A percentile compares a stretch with the other conserved stretches of the same genome.
Evolutionary conservation across 2,888 invertebrate genomes (phyloP).

Genomic region (Ophioninae sp.): DNA sequence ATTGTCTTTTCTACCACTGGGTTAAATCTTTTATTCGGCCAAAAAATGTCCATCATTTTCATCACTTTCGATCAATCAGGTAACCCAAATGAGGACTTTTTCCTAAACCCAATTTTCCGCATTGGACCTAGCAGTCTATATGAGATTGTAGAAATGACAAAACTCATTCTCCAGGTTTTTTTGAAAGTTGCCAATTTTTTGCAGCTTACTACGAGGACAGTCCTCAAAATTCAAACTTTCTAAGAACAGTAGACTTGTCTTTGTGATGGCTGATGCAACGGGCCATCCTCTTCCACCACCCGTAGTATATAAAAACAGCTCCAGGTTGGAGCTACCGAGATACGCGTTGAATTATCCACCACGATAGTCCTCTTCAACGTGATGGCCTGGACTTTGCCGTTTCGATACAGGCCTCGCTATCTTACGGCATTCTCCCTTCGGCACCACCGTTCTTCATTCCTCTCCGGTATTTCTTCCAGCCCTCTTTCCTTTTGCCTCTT

Average conservation of each 20-base stretch:
- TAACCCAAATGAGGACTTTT: too few relatives aligned
- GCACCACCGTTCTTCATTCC: slow-evolving; percentile 51
- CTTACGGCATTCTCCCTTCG: slow-evolving; percentile 42
- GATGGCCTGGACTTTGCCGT: slow-evolving; percentile 57
- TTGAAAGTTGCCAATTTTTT: neutral
- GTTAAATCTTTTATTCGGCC: neutral
- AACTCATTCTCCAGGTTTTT: neutral
- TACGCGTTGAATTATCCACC: slow-evolving; percentile 80
- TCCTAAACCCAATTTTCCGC: too few relatives aligned
- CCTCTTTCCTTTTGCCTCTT: slow-evolving; percentile 40
- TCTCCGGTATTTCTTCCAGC: slow-evolving; percentile 65
- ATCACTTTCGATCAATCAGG: neutral
- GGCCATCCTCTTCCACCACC: slow-evolving; percentile 63
- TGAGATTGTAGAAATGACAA: slow-evolving; percentile 20
- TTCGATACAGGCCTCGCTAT: slow-evolving; percentile 65
- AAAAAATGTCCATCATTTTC: slow-evolving; percentile 33
- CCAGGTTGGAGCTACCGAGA: slow-evolving; percentile 76
- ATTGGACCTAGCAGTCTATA: neutral
- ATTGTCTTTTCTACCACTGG: neutral
- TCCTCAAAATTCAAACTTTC: slow-evolving; percentile 68
- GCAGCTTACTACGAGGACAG: neutral
- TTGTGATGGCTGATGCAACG: slow-evolving; percentile 79
- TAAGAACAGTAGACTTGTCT: slow-evolving; percentile 75
- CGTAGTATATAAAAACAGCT: slow-evolving; percentile 66
- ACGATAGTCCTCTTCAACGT: slow-evolving; percentile 75